Conservation (phyloP, 2,888 invertebrate genomes). For the Hirtodrosophila alboralis region DNA sequence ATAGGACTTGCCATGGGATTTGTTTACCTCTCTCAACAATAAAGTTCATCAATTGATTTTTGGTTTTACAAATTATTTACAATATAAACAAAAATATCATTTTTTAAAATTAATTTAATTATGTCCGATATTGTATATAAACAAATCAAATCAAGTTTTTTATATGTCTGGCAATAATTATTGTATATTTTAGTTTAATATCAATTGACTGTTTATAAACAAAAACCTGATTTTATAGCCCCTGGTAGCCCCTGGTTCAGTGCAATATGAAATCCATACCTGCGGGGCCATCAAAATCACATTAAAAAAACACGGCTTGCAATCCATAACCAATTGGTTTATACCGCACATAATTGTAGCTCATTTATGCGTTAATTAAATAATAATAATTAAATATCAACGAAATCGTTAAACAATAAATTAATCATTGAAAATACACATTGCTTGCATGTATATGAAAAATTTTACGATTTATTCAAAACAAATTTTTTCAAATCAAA, state of each 20-base stretch:
- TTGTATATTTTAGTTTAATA: background rate
- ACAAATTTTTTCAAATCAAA: conserved; percentile 51
- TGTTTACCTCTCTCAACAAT: background rate
- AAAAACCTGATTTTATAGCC: conserved; percentile 1
- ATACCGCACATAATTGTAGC: conserved; percentile 29
- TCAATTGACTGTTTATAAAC: background rate
- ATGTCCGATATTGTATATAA: background rate
- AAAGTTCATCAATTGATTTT: conserved; percentile 1
- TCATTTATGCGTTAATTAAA: conserved; percentile 59
- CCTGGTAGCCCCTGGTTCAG: background rate
- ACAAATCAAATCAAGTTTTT: background rate
- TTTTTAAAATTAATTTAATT: background rate
- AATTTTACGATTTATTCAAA: conserved; percentile 27
- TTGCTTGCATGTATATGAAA: conserved; percentile 35
- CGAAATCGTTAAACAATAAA: conserved; percentile 41
- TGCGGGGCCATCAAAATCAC: conserved; percentile 19
- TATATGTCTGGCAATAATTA: background rate
- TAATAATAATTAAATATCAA: conserved; percentile 48
- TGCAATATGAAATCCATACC: conserved; percentile 3
- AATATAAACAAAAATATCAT: no score
- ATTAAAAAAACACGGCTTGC: conserved; percentile 40
- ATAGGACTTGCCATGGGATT: conserved; percentile 22
- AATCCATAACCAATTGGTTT: conserved; percentile 30
- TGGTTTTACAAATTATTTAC: no score
- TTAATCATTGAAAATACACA: conserved; percentile 50